Percentiles rank a stretch among this genome's conserved stretches.
phyloP scores from a whole-genome alignment of 2,113 vertebrate species.

The Dipodomys stephensi region DNA sequence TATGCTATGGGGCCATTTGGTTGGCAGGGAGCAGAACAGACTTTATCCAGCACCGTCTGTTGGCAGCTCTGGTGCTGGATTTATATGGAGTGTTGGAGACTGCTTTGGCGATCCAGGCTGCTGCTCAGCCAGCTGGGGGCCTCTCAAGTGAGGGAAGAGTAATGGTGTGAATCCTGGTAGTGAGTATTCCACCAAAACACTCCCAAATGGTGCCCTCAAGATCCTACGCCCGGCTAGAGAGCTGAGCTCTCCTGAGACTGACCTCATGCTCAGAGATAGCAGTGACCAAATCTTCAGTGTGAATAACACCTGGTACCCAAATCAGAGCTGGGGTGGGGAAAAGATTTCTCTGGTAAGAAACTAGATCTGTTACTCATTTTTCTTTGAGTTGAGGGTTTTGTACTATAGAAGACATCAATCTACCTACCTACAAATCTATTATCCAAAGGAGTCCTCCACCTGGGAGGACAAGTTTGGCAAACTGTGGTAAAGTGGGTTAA shows the following conservation, averaged over 20 bases:
- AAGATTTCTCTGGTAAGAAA: background rate
- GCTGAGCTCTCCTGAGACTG: background rate
- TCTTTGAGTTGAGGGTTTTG: conserved; percentile 22
- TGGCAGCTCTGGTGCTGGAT: conserved; percentile 76
- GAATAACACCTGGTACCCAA: conserved; percentile 8
- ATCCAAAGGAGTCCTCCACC: background rate
- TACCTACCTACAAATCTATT: conserved; percentile 25
- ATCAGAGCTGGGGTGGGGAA: background rate
- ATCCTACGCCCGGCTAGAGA: background rate
- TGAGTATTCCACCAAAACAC: background rate
- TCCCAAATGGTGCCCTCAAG: background rate
- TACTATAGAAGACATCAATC: background rate
- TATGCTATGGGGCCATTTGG: conserved; percentile 79
- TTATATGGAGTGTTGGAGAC: conserved; percentile 71
- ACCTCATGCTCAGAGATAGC: background rate
- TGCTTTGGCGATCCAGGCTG: conserved; percentile 59
- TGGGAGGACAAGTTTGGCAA: conserved; percentile 13
- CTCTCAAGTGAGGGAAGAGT: conserved; percentile 69
- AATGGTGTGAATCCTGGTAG: conserved; percentile 56
- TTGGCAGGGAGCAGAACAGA: conserved; percentile 77
- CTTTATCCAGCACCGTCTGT: conserved; percentile 75
- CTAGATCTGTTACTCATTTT: conserved; percentile 38
- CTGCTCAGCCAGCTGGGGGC: conserved; percentile 72
- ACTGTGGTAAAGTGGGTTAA: background rate
- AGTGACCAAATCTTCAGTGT: background rate